Evolutionary conservation across 1,140 invertebrate genomes (phyloP).

Genomic region (roundworm (Caenorhabditis elegans)): WBcel235 BX284603.4:10089501-10090000

Average conservation of each 20-base stretch:
- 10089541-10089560: constrained; percentile 71
- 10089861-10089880: not conserved
- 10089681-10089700: constrained; percentile 88
- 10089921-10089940: constrained; percentile 89
- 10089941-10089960: constrained; percentile 87
- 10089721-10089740: not conserved
- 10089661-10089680: constrained; percentile 82
- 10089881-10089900: not conserved
- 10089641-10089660: constrained; percentile 91
- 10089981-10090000: constrained; percentile 91
- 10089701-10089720: constrained; percentile 67
- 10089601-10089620: constrained; percentile 76
- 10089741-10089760: constrained; percentile 75
- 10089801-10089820: constrained; percentile 67
- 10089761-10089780: constrained; percentile 88
- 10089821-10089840: constrained; percentile 68
- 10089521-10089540: constrained; percentile 88
- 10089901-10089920: constrained; percentile 85
- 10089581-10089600: not conserved
- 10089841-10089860: constrained; percentile 68
- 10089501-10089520: constrained; percentile 90
- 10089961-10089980: constrained; percentile 98
- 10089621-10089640: constrained; percentile 85
- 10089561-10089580: constrained; percentile 37
- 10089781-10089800: constrained; percentile 86